phyloP scores from a whole-genome alignment of 1,140 invertebrate genomes.

The Sycophila sp. region DNA sequence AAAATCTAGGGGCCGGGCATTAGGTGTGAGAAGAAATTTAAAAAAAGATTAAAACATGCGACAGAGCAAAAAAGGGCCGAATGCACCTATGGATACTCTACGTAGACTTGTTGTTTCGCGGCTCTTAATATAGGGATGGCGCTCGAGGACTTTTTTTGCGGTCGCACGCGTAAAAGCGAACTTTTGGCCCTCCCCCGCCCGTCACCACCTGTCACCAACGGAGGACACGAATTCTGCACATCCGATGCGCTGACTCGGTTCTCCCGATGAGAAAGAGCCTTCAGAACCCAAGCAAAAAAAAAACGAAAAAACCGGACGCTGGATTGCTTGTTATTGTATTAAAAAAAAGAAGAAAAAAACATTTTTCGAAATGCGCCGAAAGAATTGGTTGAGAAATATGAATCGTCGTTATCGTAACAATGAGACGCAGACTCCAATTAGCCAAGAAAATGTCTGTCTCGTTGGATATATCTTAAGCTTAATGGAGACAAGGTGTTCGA shows the following conservation, averaged over 20 bases:
- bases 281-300: constrained; percentile 11
- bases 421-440: constrained; percentile 37
- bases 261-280: constrained; percentile 23
- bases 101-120: constrained; percentile 32
- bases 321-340: constrained; percentile 38
- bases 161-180: constrained; percentile 25
- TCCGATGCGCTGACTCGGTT: constrained; percentile 23
- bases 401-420: constrained; percentile 40
- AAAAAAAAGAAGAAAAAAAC: constrained; percentile 5
- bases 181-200: constrained; percentile 22
- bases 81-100: constrained; percentile 29
- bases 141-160: constrained; percentile 19
- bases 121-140: background rate
- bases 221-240: constrained; percentile 24
- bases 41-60: no score
- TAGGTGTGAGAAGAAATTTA: constrained; percentile 43
- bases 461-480: constrained; percentile 39
- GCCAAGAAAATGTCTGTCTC: constrained; percentile 36
- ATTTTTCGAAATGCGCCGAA: constrained; percentile 34
- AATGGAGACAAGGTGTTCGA: constrained; percentile 40
- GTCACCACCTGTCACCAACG: constrained; percentile 5
- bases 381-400: constrained; percentile 41
- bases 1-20: constrained; percentile 56
- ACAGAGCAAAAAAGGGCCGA: constrained; percentile 26
- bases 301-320: constrained; percentile 31